These are phyloP conservation scores for Bilobella aurantiaca DNA, from an alignment of 1,140 invertebrate species.

Conservation along the genomic window DNA sequence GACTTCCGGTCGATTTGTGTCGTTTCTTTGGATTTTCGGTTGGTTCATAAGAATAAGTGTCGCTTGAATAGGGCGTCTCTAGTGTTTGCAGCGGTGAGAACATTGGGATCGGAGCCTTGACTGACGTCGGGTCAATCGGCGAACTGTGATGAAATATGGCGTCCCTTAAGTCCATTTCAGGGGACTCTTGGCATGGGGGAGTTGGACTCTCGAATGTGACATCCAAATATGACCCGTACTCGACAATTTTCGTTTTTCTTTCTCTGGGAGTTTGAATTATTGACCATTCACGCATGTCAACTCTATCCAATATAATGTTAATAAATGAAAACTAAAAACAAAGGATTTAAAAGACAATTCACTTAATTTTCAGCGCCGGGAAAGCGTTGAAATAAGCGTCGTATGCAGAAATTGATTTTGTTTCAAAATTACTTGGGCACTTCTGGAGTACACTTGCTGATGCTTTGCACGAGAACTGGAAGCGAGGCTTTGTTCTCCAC, in stretches of 20 bases:
- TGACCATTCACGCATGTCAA: conserved; percentile 11
- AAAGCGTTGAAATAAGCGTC: neutral
- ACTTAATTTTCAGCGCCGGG: too few relatives aligned
- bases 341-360: too few relatives aligned
- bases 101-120: neutral
- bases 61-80: neutral
- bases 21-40: neutral
- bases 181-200: too few relatives aligned
- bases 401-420: neutral
- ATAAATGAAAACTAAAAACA: neutral
- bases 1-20: too few relatives aligned
- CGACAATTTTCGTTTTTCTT: neutral
- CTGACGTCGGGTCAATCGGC: neutral
- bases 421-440: neutral
- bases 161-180: neutral
- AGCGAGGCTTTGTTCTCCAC: neutral
- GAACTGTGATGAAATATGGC: conserved; percentile 4
- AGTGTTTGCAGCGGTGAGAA: neutral
- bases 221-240: conserved; percentile 12
- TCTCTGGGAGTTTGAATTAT: conserved; percentile 7
- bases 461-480: neutral
- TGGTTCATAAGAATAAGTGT: neutral
- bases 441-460: neutral
- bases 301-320: conserved; percentile 1
- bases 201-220: conserved; percentile 15